Conservation (phyloP, 1,140 invertebrate species). For the Phthorimaea operculella region DNA sequence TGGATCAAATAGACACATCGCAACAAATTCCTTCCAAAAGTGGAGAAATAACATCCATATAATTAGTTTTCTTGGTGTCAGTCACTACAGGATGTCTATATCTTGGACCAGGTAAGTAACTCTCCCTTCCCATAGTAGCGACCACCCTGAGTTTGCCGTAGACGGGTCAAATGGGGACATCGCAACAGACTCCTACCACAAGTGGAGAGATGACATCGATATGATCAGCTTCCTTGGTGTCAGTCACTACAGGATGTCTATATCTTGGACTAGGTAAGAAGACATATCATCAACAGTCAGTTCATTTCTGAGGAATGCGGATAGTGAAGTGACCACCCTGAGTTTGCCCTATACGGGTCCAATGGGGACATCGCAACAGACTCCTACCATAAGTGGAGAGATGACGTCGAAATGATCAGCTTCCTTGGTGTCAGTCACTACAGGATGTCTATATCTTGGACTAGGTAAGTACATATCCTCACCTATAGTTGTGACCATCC, state of each 20-base stretch:
- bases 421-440: constrained; percentile 62
- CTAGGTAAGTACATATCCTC: constrained; percentile 42
- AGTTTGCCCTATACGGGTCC: constrained; percentile 65
- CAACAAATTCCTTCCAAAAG: constrained; percentile 71
- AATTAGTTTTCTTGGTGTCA: constrained; percentile 60
- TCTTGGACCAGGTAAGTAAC: constrained; percentile 69
- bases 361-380: constrained; percentile 70
- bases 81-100: constrained; percentile 70
- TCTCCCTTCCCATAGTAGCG: no score
- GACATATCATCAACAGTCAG: no score
- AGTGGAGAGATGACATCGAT: constrained; percentile 68
- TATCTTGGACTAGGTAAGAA: constrained; percentile 69
- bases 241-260: constrained; percentile 68
- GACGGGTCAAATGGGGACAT: constrained; percentile 68
- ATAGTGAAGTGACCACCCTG: no score
- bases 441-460: constrained; percentile 73
- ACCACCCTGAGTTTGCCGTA: constrained; percentile 60
- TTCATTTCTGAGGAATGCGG: no score
- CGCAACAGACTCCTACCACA: constrained; percentile 71
- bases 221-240: constrained; percentile 63
- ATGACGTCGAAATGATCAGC: constrained; percentile 67
- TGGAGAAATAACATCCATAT: constrained; percentile 68
- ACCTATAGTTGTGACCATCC: constrained; percentile 19
- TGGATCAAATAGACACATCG: constrained; percentile 66
- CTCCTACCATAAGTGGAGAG: constrained; percentile 70